Base-by-base conservation (phyloP, 2,888 invertebrate species). In the Epistrophella euchroma region DNA sequence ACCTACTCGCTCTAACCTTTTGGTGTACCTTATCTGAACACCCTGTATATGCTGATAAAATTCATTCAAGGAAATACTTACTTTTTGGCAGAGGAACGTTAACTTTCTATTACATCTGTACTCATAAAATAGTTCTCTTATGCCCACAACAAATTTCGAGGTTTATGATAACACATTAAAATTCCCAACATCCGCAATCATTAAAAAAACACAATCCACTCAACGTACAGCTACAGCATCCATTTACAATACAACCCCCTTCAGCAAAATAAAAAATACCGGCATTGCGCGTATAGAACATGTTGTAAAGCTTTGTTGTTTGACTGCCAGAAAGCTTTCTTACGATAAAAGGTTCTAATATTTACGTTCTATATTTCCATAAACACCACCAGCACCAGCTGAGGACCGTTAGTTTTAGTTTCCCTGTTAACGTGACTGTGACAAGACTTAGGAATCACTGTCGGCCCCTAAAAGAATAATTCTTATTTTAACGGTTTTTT, bases 371-470 rank as follows among this genome's bases (percentile, higher is more conserved):
- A 5, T 45, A 5, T 13, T 64, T 43, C 37, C 47, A 37, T 58
- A 71, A 75, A 71, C 58, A 52, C 55, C 13, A 47, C 56, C 71
- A 72, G 25, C 13, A 47, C 56, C 71, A 72, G 25, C 56, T 66
- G 75, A 50, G 35, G 62, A 74, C 83, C 70, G 70, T 80, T 66
- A 76, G 58, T 70, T 58, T 70, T 76, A 80, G 85, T 85, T 66
- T 62, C 76, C 75, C 79, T 71, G 58, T 72, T 60, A 80, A 73
- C 73, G 60, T 64, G 64, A 71, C 32, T 17, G 66, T 60, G 62
- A 66, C 45, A 19, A 68, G 50, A 56, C 71, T 19, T 55, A 9
- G 7, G 9, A 19, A 40, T 45, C 47, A 9, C 25, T 10, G n/a
- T 28, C 19, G 19, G 28, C 58, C 45, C 45, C 19, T 13, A 35